Conservation (phyloP, 2,797 vertebrate genomes). For the Halcyon badia region DNA sequence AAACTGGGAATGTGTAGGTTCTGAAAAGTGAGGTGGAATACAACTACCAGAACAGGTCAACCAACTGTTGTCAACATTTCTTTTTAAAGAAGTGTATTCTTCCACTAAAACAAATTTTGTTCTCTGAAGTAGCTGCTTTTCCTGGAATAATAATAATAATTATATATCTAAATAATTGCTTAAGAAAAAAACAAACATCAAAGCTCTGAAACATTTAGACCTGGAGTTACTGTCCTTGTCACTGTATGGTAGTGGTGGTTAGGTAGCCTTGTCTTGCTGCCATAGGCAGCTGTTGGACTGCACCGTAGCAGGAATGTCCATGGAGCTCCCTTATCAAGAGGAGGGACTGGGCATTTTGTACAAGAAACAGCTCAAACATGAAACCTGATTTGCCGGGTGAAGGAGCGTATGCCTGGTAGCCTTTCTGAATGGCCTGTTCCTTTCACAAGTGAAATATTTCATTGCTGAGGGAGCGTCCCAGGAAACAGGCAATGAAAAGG, state of each 20-base stretch:
- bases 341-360: neutral
- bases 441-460: neutral
- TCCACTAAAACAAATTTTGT: neutral
- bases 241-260: neutral
- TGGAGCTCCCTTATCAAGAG: rapidly evolving
- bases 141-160: neutral
- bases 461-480: neutral
- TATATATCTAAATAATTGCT: neutral
- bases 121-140: neutral
- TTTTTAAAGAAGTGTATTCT: neutral
- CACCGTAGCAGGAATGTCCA: neutral
- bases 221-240: neutral
- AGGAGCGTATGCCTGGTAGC: rapidly evolving
- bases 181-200: neutral
- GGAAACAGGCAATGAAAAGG: neutral
- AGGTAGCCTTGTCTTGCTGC: neutral
- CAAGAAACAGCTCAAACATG: neutral
- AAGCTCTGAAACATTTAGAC: neutral
- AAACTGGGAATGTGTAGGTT: neutral
- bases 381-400: neutral
- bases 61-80: neutral
- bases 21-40: neutral
- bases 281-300: rapidly evolving
- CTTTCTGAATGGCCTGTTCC: neutral
- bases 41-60: neutral